These are phyloP conservation scores for Branchellion lobata DNA, from an alignment of 2,888 invertebrate species.

Conservation along the genomic window DNA sequence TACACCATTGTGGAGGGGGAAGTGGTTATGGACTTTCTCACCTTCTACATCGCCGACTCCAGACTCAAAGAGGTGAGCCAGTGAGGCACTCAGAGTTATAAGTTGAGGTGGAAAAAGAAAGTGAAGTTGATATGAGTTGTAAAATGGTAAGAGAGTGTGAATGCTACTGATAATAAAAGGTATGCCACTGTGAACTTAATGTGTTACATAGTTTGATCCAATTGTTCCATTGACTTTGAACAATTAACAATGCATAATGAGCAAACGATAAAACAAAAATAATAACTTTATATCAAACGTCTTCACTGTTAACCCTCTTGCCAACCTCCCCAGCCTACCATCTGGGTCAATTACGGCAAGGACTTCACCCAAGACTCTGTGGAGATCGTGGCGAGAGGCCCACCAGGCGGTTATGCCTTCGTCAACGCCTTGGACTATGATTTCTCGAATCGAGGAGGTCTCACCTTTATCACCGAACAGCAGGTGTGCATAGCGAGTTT, in stretches of 20 bases:
- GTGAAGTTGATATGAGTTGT: neutral
- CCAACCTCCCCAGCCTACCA: constrained; percentile 59
- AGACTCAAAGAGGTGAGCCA: constrained; percentile 63
- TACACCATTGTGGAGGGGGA: constrained; percentile 76
- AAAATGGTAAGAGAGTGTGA: neutral
- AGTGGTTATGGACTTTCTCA: constrained; percentile 83
- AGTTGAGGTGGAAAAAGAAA: neutral
- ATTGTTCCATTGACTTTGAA: no score
- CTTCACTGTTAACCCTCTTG: neutral
- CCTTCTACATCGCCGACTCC: constrained; percentile 89
- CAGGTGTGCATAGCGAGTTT: constrained; percentile 42
- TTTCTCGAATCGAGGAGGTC: constrained; percentile 48
- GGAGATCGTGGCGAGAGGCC: constrained; percentile 88
- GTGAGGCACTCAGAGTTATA: neutral
- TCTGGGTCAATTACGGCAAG: constrained; percentile 80
- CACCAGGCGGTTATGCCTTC: constrained; percentile 89
- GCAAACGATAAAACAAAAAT: neutral
- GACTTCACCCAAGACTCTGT: constrained; percentile 88
- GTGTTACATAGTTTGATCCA: no score
- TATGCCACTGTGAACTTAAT: no score
- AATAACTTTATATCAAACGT: neutral
- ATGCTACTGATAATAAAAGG: no score
- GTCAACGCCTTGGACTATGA: constrained; percentile 74
- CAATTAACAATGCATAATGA: no score
- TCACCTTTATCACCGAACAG: constrained; percentile 49